phyloP scores from a whole-genome alignment of 2,888 invertebrate species.

The Hypercompe scribonia region DNA sequence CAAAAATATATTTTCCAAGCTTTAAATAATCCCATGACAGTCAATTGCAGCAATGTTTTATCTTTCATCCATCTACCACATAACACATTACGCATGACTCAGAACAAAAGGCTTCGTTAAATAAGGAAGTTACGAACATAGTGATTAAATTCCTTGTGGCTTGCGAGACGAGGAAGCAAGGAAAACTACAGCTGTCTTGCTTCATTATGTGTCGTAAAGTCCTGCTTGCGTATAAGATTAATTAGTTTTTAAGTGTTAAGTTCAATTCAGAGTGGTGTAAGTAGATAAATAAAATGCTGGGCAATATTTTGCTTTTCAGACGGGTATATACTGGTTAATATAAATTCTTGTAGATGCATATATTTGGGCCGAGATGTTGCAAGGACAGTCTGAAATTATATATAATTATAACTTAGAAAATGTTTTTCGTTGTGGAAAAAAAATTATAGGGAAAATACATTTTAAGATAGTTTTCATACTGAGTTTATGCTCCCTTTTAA shows the following conservation, averaged over 20 bases:
- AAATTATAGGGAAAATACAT: too few species aligned
- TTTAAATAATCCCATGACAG: background rate
- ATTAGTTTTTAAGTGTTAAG: constrained; percentile 1
- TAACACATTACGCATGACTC: constrained; percentile 3
- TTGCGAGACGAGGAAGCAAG: constrained; percentile 16
- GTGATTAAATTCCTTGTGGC: constrained; percentile 43
- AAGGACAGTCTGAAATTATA: background rate
- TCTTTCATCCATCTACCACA: background rate
- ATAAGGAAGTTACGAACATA: constrained; percentile 31
- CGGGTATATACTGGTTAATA: background rate
- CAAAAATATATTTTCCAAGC: background rate
- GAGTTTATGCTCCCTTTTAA: too few species aligned
- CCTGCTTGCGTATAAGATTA: background rate
- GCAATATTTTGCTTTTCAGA: background rate
- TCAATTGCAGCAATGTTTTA: background rate
- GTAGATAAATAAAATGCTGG: background rate
- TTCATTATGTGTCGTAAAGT: constrained; percentile 4
- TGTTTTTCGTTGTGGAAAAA: too few species aligned
- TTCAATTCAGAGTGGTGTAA: too few species aligned
- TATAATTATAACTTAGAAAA: background rate
- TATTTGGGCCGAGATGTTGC: background rate
- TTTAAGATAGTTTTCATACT: too few species aligned
- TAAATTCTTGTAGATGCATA: too few species aligned
- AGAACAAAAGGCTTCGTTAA: constrained; percentile 23
- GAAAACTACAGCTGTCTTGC: constrained; percentile 20